These are phyloP conservation scores for Rhea americana DNA, from an alignment of 2,113 vertebrate species.

Conservation along the genomic window DNA sequence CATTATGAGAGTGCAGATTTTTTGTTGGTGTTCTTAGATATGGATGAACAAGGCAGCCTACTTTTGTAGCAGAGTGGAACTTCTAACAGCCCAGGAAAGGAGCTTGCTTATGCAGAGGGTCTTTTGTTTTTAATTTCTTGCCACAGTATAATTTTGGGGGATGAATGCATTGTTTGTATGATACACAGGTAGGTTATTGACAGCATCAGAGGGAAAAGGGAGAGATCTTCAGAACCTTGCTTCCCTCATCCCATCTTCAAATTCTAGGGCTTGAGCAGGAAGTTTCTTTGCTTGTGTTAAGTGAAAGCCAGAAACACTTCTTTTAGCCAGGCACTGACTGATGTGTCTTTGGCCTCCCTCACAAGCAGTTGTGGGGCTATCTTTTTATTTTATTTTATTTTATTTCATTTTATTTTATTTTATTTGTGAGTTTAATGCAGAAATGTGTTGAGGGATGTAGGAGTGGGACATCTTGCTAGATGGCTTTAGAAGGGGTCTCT, in stretches of 20 bases:
- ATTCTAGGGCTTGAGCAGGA: constrained; percentile 38
- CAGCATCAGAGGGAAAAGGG: constrained; percentile 1
- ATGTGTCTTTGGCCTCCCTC: constrained; percentile 41
- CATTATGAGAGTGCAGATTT: background rate
- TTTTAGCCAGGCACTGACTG: constrained; percentile 32
- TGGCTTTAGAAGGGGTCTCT: constrained; percentile 32
- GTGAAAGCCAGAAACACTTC: constrained; percentile 54
- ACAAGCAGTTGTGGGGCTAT: constrained; percentile 1
- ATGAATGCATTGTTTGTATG: constrained; percentile 17
- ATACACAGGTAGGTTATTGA: constrained; percentile 78
- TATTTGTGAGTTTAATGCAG: background rate
- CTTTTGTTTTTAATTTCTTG: constrained; percentile 45
- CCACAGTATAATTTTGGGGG: constrained; percentile 39
- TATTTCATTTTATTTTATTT: background rate
- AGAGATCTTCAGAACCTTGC: constrained; percentile 32
- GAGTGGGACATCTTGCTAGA: background rate
- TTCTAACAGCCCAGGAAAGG: constrained; percentile 29
- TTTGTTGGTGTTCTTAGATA: constrained; percentile 11
- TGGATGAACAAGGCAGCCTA: constrained; percentile 45
- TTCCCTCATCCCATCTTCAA: background rate
- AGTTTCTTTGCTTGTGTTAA: constrained; percentile 54
- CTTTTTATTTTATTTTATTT: background rate
- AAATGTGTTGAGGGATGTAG: constrained; percentile 14
- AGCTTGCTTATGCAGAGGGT: constrained; percentile 31
- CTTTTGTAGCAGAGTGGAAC: constrained; percentile 27